Base-by-base conservation (phyloP, 2,797 vertebrate genomes). In the Chelon labrosus region DNA sequence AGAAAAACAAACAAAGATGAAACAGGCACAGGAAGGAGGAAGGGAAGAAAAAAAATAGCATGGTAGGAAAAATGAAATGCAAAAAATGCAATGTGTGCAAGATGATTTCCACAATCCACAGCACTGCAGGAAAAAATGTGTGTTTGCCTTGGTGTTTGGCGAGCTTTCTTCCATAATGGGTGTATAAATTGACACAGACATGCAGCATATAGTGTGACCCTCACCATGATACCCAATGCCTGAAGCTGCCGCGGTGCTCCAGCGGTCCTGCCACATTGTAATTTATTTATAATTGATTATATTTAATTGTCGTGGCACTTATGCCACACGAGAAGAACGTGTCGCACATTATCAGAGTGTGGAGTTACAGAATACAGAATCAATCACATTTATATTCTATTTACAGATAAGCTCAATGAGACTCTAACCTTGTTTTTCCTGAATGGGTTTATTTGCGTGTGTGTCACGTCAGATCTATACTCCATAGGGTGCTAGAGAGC, bases 1-100 rank as follows among this genome's bases (percentile, higher is more conserved):
- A 76, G 53, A 71, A 85, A 82, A 84, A 78, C 53, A 79, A 68
- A 76, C 80, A 83, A 81, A 76, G 73, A 83, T 9, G 44, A 74
- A 27, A 65, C 68, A 74, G 41, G 52, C 31, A 20, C 64, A 76
- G 37, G 10, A 70, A 41, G 51, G 57, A 64, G 20, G 55, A 44
- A 50, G 46, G 46, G 74, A 16, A 63, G 51, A 11, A 58, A 56
- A 56, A 35, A 65, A 9, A 63, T 51, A 51, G 41, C 38, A 70
- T 52, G 56, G 10, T 37, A 51, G 47, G 65, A 70, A 74, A 70
- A 80, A 38, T 51, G 42, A 66, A 41, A 50, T 22, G 35, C 82
- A 42, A 59, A 60, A 76, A 64, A 74, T 38, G 50, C 67, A 65
- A 58, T n/a, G 47, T 64, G 20, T 20, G 51, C 41, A 19, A 50